Percentiles rank a stretch among this genome's conserved stretches.
phyloP scores from a whole-genome alignment of 2,113 vertebrate species.

The Lota lota region DNA sequence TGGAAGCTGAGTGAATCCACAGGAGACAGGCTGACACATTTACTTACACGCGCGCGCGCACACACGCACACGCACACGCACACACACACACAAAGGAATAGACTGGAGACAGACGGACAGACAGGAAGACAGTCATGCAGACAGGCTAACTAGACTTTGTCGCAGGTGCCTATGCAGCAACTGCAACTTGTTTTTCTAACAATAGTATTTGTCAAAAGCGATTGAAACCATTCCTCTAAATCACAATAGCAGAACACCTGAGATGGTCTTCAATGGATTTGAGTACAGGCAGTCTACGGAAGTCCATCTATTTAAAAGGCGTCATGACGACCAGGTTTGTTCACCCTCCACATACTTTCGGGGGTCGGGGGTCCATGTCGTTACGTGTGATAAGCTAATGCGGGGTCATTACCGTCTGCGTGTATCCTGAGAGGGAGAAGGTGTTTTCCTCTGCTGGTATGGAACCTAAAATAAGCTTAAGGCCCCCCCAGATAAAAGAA shows the following conservation, averaged over 20 bases:
- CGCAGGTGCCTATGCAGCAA: not conserved
- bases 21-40: conserved; percentile 19
- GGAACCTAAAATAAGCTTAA: conserved; percentile 25
- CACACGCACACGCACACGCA: too few relatives aligned
- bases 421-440: conserved; percentile 40
- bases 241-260: too few relatives aligned
- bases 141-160: not conserved
- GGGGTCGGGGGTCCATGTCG: conserved; percentile 17
- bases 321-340: too few relatives aligned
- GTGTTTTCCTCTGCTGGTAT: conserved; percentile 25
- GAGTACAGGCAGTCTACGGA: too few relatives aligned
- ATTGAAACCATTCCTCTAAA: too few relatives aligned
- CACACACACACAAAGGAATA: too few relatives aligned
- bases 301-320: too few relatives aligned
- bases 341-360: too few relatives aligned
- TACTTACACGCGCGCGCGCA: conserved; percentile 17
- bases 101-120: not conserved
- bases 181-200: too few relatives aligned
- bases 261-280: too few relatives aligned
- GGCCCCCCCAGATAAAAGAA: not conserved
- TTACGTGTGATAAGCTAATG: conserved; percentile 63
- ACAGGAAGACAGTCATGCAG: conserved; percentile 22
- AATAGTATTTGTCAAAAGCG: too few relatives aligned
- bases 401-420: conserved; percentile 43
- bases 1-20: conserved; percentile 21